Conservation (phyloP, 1,140 invertebrate species). For the Drosophila rufa region DNA sequence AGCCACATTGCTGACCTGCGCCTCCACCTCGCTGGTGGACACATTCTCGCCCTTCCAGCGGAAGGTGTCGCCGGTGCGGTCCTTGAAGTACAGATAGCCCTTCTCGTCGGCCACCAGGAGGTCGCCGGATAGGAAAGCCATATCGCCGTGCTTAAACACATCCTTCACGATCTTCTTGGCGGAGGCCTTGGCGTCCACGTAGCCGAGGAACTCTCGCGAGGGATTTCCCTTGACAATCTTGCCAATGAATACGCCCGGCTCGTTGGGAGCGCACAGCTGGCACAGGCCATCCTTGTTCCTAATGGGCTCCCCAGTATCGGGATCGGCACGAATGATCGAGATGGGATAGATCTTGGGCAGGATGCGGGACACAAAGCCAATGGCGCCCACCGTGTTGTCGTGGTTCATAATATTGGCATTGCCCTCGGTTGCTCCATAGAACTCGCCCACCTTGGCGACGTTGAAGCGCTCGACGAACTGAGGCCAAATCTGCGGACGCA, state of each 20-base stretch:
- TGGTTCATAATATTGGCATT: slow-evolving; percentile 98
- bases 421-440: slow-evolving; percentile 99
- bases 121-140: slow-evolving; percentile 97
- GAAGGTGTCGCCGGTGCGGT: slow-evolving; percentile 98
- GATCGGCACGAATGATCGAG: slow-evolving; percentile 95
- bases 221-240: slow-evolving; percentile 95
- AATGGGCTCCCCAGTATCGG: slow-evolving; percentile 92
- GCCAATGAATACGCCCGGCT: slow-evolving; percentile 98
- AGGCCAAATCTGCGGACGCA: slow-evolving; percentile 97
- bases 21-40: slow-evolving; percentile 98
- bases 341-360: slow-evolving; percentile 94
- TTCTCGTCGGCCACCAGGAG: slow-evolving; percentile 95
- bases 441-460: slow-evolving; percentile 94
- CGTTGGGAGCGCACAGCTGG: slow-evolving; percentile 89
- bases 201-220: slow-evolving; percentile 94
- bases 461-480: slow-evolving; percentile 96
- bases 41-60: slow-evolving; percentile 99
- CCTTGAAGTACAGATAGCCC: slow-evolving; percentile 98
- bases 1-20: slow-evolving; percentile 94
- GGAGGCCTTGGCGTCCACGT: slow-evolving; percentile 96
- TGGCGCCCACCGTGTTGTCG: slow-evolving; percentile 95
- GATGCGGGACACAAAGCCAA: slow-evolving; percentile 97
- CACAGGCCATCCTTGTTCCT: slow-evolving; percentile 92
- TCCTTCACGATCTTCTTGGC: slow-evolving; percentile 96
- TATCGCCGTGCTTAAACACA: slow-evolving; percentile 95